phyloP scores from a whole-genome alignment of 2,888 invertebrate genomes.

The Lasioglossum figueresi region DNA sequence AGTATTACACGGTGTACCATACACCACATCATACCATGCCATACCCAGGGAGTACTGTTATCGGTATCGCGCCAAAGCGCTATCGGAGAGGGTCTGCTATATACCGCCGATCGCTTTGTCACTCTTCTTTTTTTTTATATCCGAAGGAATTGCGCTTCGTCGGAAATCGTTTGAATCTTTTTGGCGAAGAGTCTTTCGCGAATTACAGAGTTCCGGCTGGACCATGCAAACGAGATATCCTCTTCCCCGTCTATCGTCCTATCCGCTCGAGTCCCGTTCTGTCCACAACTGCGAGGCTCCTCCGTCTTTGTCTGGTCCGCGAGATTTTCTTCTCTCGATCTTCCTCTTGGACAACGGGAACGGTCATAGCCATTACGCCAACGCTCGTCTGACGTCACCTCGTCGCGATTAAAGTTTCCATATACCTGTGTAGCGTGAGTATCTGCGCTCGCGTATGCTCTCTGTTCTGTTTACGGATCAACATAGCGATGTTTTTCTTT shows the following conservation, averaged over 20 bases:
- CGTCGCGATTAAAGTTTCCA: conserved; percentile 33
- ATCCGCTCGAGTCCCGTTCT: conserved; percentile 37
- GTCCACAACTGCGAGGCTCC: conserved; percentile 19
- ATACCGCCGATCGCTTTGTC: conserved; percentile 51
- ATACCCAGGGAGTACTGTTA: conserved; percentile 48
- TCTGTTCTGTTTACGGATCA: not conserved
- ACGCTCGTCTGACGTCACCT: conserved; percentile 75
- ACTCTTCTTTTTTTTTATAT: not conserved
- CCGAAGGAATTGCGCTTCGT: not conserved
- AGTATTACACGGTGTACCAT: not conserved
- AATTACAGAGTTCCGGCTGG: not conserved
- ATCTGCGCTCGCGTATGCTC: not conserved
- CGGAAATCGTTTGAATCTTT: no score
- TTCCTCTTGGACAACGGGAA: conserved; percentile 65
- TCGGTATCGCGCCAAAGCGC: conserved; percentile 4
- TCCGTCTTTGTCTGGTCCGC: conserved; percentile 21
- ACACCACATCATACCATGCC: not conserved
- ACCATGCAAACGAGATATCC: not conserved
- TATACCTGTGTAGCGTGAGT: not conserved
- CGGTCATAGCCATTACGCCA: conserved; percentile 75
- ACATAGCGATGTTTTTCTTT: not conserved
- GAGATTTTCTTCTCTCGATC: conserved; percentile 57
- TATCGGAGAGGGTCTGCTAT: not conserved
- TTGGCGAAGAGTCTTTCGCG: not conserved
- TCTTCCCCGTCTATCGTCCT: not conserved